Conservation (phyloP, 2,797 vertebrate species). For the Poecilia picta region DNA sequence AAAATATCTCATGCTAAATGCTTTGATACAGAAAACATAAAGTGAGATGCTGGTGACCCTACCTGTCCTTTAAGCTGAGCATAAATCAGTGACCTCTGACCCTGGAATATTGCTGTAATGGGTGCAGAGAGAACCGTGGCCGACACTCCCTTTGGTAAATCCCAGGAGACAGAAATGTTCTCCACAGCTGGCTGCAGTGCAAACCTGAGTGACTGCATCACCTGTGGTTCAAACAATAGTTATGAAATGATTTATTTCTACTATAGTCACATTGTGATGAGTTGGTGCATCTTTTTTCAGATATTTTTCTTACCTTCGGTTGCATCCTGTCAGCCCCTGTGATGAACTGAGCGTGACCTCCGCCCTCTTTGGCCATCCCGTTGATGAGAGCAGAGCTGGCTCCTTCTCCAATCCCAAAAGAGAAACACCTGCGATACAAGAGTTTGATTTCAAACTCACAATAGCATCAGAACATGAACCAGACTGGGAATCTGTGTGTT, state of each 20-base stretch:
- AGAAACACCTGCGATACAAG: slow-evolving; percentile 4
- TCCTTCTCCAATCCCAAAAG: slow-evolving; percentile 82
- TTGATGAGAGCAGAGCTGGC: slow-evolving; percentile 86
- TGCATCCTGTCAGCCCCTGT: slow-evolving; percentile 48
- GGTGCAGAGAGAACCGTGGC: slow-evolving; percentile 76
- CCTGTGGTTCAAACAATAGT: slow-evolving; percentile 44
- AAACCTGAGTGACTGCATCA: slow-evolving; percentile 82
- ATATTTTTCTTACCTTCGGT: not conserved
- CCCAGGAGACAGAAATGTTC: slow-evolving; percentile 69
- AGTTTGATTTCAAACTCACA: slow-evolving; percentile 2
- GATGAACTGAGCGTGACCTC: slow-evolving; percentile 86
- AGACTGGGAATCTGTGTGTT: not conserved
- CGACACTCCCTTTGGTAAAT: slow-evolving; percentile 76
- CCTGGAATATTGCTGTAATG: slow-evolving; percentile 80
- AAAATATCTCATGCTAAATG: not conserved
- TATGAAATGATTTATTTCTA: not conserved
- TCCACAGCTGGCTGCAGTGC: slow-evolving; percentile 81
- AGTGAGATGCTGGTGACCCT: not conserved
- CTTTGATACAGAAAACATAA: not conserved
- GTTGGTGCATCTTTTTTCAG: too few relatives aligned
- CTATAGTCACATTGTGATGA: not conserved
- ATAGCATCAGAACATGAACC: not conserved
- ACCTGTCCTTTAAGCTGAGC: slow-evolving; percentile 54
- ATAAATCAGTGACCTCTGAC: slow-evolving; percentile 83
- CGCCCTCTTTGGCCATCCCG: slow-evolving; percentile 81